Evolutionary conservation across 2,888 invertebrate genomes (phyloP).

Genomic region (Cyclophora albipunctata): DNA sequence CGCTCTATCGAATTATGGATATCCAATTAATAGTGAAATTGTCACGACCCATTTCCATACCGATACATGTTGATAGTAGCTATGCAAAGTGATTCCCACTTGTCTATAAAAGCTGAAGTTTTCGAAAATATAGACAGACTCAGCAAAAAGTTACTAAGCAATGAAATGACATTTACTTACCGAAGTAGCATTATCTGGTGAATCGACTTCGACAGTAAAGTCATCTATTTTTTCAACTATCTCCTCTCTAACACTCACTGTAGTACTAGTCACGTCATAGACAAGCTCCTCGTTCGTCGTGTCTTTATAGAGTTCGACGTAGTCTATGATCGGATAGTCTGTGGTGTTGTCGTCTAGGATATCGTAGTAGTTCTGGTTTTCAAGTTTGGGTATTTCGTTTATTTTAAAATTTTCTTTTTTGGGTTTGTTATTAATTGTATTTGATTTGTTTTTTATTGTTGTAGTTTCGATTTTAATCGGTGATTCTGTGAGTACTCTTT

Average conservation of each 20-base stretch:
- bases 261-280: slow-evolving; percentile 24
- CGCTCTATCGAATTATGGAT: no score
- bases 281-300: slow-evolving; percentile 48
- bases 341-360: slow-evolving; percentile 41
- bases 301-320: slow-evolving; percentile 57
- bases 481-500: not conserved
- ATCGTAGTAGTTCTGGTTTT: slow-evolving; percentile 23
- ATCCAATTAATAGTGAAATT: no score
- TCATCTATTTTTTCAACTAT: slow-evolving; percentile 9
- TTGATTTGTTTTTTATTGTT: not conserved
- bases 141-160: not conserved
- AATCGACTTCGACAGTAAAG: slow-evolving; percentile 7
- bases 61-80: no score
- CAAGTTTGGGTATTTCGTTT: slow-evolving; percentile 29
- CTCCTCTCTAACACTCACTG: slow-evolving; percentile 5
- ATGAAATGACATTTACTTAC: slow-evolving; percentile 1
- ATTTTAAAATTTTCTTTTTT: slow-evolving; percentile 14
- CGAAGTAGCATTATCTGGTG: slow-evolving; percentile 5
- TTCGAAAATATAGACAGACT: not conserved
- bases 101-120: not conserved
- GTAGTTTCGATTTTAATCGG: not conserved
- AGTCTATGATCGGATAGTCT: slow-evolving; percentile 56
- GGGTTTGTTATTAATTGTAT: not conserved
- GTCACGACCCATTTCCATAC: no score
- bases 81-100: no score